A percentile compares a stretch with the other conserved stretches of the same genome.
Conservation (phyloP, 2,113 vertebrate species). For the Eurypyga helias region DNA sequence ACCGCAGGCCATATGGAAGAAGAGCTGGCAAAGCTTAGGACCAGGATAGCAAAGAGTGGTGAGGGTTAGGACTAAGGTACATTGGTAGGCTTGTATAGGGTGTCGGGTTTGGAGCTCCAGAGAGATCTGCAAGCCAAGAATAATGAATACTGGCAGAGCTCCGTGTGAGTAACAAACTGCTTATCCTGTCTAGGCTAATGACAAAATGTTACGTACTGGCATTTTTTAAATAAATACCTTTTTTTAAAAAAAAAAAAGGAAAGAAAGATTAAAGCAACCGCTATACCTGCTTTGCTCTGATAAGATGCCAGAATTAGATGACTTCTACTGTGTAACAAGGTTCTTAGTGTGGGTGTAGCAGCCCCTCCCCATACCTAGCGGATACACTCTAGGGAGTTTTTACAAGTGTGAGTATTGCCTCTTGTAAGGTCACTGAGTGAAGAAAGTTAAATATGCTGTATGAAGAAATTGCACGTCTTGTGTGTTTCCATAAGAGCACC, state of each 20-base stretch:
- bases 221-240: neutral
- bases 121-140: constrained; percentile 32
- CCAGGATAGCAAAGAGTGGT: neutral
- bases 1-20: constrained; percentile 21
- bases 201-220: constrained; percentile 43
- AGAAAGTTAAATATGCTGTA: neutral
- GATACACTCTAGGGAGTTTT: constrained; percentile 58
- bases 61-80: neutral
- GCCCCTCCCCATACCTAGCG: constrained; percentile 59
- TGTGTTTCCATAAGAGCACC: neutral
- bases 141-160: constrained; percentile 46
- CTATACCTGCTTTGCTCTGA: constrained; percentile 39
- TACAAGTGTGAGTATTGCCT: neutral
- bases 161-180: neutral
- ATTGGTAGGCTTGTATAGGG: neutral
- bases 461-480: neutral
- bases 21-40: constrained; percentile 32
- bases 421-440: constrained; percentile 16
- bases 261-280: constrained; percentile 56
- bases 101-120: neutral
- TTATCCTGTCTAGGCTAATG: constrained; percentile 39
- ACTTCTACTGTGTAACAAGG: constrained; percentile 33
- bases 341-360: constrained; percentile 18
- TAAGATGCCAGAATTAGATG: constrained; percentile 56
- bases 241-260: neutral